Percentiles rank a stretch among this genome's conserved stretches.
Conservation (phyloP, 2,113 vertebrate species). For the Archilochus colubris region DNA sequence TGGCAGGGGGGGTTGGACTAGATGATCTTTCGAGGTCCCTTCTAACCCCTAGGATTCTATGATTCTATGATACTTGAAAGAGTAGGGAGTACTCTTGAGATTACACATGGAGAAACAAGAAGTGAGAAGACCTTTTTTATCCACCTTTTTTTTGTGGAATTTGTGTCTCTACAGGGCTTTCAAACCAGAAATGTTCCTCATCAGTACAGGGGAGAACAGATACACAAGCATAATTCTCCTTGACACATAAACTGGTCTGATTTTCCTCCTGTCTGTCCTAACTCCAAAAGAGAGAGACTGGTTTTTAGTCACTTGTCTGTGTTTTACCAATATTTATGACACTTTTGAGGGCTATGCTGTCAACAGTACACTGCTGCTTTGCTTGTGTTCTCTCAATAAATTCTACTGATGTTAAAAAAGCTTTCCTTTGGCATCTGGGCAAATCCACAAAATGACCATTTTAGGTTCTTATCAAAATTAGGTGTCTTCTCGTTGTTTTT, state of each 20-base stretch:
- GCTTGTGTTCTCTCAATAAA: neutral
- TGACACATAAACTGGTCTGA: neutral
- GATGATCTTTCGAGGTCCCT: too few relatives aligned
- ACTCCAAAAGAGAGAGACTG: neutral
- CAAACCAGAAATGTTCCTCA: neutral
- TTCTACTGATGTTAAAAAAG: slow-evolving; percentile 20
- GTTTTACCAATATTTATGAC: neutral
- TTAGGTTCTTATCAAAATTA: slow-evolving; percentile 48
- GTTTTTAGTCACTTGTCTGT: neutral
- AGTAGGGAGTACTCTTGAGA: neutral
- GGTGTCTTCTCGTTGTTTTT: slow-evolving; percentile 31
- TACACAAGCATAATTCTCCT: neutral
- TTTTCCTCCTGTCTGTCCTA: neutral
- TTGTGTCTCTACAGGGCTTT: neutral
- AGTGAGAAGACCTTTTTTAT: neutral
- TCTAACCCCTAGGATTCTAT: too few relatives aligned
- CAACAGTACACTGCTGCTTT: neutral
- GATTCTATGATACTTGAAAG: too few relatives aligned
- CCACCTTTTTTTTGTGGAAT: neutral
- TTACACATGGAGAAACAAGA: neutral
- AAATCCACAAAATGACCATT: slow-evolving; percentile 39
- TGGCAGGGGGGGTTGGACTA: too few relatives aligned
- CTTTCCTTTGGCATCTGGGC: slow-evolving; percentile 15
- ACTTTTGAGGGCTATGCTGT: neutral
- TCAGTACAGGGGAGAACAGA: neutral